These are phyloP conservation scores for Novumbra hubbsi DNA, from an alignment of 2,797 vertebrate genomes.

Conservation along the genomic window DNA sequence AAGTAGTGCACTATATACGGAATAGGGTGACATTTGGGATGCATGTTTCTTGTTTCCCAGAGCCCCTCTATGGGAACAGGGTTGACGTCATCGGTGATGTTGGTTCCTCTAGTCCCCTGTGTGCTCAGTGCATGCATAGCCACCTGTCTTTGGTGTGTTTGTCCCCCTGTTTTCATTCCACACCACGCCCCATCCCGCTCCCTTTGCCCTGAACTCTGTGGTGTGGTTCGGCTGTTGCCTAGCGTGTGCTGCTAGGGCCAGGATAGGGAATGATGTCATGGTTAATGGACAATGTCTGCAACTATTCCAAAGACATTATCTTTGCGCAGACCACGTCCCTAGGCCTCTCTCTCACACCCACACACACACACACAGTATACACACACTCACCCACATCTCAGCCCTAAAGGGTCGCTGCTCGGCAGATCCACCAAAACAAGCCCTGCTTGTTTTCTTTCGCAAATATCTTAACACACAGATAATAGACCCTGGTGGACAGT, in stretches of 20 bases:
- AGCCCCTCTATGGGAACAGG: constrained; percentile 66
- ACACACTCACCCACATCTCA: constrained; percentile 35
- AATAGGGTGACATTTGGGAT: no score
- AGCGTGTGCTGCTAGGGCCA: constrained; percentile 43
- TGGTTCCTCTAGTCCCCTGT: constrained; percentile 63
- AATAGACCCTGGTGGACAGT: constrained; percentile 28
- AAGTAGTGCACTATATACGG: no score
- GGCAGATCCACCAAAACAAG: constrained; percentile 48
- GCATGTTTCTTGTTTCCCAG: constrained; percentile 57
- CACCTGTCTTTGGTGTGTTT: constrained; percentile 63
- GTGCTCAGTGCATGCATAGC: constrained; percentile 67
- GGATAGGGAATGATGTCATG: constrained; percentile 73
- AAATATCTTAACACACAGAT: neutral
- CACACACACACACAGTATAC: neutral
- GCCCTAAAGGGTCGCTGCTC: constrained; percentile 51
- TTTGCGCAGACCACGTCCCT: constrained; percentile 68
- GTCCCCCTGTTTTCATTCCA: constrained; percentile 34
- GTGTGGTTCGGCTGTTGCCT: constrained; percentile 53
- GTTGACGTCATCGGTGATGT: constrained; percentile 72
- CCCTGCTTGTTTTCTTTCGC: constrained; percentile 52
- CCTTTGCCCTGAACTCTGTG: constrained; percentile 47
- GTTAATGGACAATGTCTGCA: constrained; percentile 60
- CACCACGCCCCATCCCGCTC: constrained; percentile 35
- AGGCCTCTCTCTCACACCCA: neutral
- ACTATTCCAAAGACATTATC: constrained; percentile 78